Conservation (phyloP, 2,888 invertebrate species). For the Athalia rosae region DNA sequence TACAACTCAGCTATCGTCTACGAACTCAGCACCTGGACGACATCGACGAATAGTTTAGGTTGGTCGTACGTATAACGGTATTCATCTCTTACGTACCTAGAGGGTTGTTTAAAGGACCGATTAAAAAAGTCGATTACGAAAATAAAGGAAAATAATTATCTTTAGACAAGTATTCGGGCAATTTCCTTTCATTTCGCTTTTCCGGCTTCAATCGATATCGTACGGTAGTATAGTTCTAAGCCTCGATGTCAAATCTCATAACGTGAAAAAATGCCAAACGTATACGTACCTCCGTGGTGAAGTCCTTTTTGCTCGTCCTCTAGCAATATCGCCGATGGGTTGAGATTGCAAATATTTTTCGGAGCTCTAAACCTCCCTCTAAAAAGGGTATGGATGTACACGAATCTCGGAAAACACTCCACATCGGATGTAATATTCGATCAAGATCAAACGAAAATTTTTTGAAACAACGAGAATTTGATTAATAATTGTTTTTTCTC, state of each 20-base stretch:
- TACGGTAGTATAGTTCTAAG: not conserved
- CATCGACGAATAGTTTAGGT: slow-evolving; percentile 60
- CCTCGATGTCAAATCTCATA: slow-evolving; percentile 3
- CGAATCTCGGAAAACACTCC: not conserved
- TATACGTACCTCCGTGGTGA: not conserved
- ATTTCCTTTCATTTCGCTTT: too few species aligned
- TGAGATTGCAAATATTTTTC: slow-evolving; percentile 28
- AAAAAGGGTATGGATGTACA: not conserved
- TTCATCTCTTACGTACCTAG: too few species aligned
- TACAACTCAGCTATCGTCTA: slow-evolving; percentile 57
- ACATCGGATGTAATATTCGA: not conserved
- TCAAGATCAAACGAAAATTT: slow-evolving; percentile 11
- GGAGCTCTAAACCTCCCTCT: not conserved
- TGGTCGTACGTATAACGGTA: slow-evolving; percentile 47
- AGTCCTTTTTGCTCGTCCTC: not conserved
- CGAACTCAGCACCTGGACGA: slow-evolving; percentile 55
- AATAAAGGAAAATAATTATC: not conserved
- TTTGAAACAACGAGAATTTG: not conserved
- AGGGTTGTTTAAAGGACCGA: too few species aligned
- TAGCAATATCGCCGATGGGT: slow-evolving; percentile 1
- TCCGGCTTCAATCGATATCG: not conserved
- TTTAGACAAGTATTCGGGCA: too few species aligned
- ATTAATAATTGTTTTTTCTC: too few species aligned
- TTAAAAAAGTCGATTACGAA: too few species aligned
- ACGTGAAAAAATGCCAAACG: slow-evolving; percentile 20